These are phyloP conservation scores for Lasioglossum vierecki DNA, from an alignment of 2,888 invertebrate species.

Conservation along the genomic window DNA sequence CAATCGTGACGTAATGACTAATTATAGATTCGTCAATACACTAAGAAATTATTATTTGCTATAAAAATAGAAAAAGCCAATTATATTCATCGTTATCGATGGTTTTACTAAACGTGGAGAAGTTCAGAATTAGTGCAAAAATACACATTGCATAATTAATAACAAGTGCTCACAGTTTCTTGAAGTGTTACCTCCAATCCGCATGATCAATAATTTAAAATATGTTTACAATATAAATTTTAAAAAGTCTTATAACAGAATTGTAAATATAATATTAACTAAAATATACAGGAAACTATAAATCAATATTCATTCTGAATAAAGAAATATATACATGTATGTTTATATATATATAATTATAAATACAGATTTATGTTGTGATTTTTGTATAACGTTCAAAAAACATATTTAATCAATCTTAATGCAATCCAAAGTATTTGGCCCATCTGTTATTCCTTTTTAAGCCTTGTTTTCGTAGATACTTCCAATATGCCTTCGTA, in stretches of 20 bases:
- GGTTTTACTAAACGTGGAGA: neutral
- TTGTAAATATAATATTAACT: neutral
- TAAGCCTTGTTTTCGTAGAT: conserved; percentile 88
- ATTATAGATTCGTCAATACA: neutral
- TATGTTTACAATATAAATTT: neutral
- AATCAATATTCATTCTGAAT: neutral
- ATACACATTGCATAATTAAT: neutral
- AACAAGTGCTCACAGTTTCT: neutral
- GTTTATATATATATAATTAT: neutral
- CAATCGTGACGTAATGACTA: neutral
- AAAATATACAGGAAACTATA: neutral
- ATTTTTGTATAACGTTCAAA: conserved; percentile 7
- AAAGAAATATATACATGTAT: neutral
- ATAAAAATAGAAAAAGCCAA: neutral
- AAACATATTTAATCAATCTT: conserved; percentile 72
- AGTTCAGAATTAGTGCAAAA: neutral
- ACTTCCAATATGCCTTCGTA: conserved; percentile 92
- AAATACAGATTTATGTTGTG: conserved; percentile 23
- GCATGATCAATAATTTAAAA: neutral
- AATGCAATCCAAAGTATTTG: conserved; percentile 83
- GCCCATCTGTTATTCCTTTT: conserved; percentile 85
- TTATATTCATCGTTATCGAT: neutral
- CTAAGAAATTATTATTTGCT: neutral
- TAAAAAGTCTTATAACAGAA: neutral
- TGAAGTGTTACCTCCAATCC: neutral